These are phyloP conservation scores for Sus cebifrons DNA, from an alignment of 2,797 vertebrate species.

Conservation along the genomic window DNA sequence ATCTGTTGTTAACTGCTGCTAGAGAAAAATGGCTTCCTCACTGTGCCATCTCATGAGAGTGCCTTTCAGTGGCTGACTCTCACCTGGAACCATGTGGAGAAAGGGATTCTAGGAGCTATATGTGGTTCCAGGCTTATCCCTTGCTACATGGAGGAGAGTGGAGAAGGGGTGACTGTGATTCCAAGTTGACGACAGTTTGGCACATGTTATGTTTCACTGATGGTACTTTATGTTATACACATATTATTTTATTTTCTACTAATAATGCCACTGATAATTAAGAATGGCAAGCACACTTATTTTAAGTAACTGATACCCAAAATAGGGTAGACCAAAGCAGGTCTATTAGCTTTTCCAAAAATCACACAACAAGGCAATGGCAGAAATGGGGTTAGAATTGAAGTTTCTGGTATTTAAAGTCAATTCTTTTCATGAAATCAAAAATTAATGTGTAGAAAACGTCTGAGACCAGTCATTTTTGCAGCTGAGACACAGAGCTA, in stretches of 20 bases:
- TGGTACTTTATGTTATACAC: not conserved
- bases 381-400: not conserved
- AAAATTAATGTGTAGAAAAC: conserved; percentile 36
- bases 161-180: not conserved
- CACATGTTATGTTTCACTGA: not conserved
- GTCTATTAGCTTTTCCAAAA: conserved; percentile 33
- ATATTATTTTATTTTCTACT: conserved; percentile 21
- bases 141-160: not conserved
- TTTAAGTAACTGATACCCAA: not conserved
- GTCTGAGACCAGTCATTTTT: not conserved
- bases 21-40: not conserved
- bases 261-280: not conserved
- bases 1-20: not conserved
- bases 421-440: not conserved
- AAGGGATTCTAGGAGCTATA: not conserved
- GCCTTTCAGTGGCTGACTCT: not conserved
- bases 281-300: not conserved
- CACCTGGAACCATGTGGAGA: not conserved
- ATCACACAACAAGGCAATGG: not conserved
- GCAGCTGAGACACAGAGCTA: not conserved
- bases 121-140: not conserved
- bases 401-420: not conserved
- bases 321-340: not conserved
- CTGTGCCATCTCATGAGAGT: not conserved
- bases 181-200: not conserved